Base-by-base conservation (phyloP, 2,888 invertebrate species). In the Slavum lentiscoides region DNA sequence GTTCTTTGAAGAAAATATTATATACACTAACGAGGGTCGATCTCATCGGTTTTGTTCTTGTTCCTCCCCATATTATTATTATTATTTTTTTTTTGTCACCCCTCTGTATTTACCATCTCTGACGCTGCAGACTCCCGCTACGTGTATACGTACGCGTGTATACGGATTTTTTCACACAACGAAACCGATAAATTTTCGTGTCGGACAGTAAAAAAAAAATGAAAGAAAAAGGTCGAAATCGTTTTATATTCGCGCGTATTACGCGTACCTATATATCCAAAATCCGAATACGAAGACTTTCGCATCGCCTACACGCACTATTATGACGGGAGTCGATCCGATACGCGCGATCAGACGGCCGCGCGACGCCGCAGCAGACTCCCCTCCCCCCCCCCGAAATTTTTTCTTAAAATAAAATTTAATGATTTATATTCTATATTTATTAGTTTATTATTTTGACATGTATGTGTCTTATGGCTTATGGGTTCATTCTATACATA, bases 251-350 rank as follows among this genome's bases (percentile, higher is more conserved):
- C 43, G 13, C 53, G 30, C 30, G 30, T 4, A n/a, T 49, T 64
- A 55, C 68, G 76, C n/a, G n/a, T n/a, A 76, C 76, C 76, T 58
- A n/a, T n/a, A n/a, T n/a, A n/a, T n/a, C n/a, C n/a, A n/a, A n/a
- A n/a, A n/a, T n/a, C n/a, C n/a, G n/a, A 67, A 76, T 76, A 76
- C 68, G 76, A 68, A 43, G 67, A 76, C n/a, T 76, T 76, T 68
- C 59, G 68, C 76, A 59, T 68, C 43, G 39, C 68, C 59, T 68
- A 61, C 76, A 62, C 19, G n/a, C 17, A 3, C 17, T 67, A 23
- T 9, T 68, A 68, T 66, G n/a, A 37, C 30, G 43, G 17, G 43
- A 19, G 61, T 61, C 61, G 49, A 49, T 62, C n/a, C n/a, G n/a
- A n/a, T n/a, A n/a, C n/a, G n/a, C n/a, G n/a, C n/a, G n/a, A n/a